These are phyloP conservation scores for Cichlasoma orientale DNA, from an alignment of 2,797 vertebrate species.

Conservation along the genomic window DNA sequence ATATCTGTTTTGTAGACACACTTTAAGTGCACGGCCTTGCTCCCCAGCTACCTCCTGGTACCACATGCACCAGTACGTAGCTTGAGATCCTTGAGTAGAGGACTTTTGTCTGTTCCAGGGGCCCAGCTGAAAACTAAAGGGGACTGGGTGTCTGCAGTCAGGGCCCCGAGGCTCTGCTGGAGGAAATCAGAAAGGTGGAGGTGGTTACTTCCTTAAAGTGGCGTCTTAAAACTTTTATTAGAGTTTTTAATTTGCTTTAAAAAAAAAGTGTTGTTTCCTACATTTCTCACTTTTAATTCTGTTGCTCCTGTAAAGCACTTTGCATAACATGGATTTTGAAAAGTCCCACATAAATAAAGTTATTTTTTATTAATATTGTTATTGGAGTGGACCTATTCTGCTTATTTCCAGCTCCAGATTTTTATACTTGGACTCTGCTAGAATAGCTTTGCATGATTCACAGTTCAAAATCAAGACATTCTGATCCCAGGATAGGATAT, in stretches of 20 bases:
- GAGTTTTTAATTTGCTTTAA: not conserved
- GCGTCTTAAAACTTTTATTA: not conserved
- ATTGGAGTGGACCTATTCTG: not conserved
- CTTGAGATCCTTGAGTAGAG: not conserved
- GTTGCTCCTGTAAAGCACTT: not conserved
- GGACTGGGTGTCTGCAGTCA: not conserved
- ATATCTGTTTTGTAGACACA: not conserved
- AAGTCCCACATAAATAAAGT: not conserved
- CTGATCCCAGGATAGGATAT: not conserved
- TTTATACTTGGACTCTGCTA: not conserved
- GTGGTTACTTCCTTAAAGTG: not conserved
- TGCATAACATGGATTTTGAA: not conserved
- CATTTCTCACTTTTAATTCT: not conserved
- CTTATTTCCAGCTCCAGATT: not conserved
- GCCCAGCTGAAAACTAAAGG: not conserved
- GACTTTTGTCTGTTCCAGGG: not conserved
- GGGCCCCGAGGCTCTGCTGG: not conserved
- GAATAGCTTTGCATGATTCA: not conserved
- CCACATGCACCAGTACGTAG: too few species aligned
- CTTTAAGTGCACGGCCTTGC: not conserved
- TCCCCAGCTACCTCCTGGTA: not conserved
- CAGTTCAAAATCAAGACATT: not conserved
- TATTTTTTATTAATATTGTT: not conserved
- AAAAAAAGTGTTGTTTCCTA: not conserved
- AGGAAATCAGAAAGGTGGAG: not conserved